Percentiles rank a stretch among this genome's conserved stretches.
Conservation (phyloP, 2,888 invertebrate species). For the Mayetiola destructor region DNA sequence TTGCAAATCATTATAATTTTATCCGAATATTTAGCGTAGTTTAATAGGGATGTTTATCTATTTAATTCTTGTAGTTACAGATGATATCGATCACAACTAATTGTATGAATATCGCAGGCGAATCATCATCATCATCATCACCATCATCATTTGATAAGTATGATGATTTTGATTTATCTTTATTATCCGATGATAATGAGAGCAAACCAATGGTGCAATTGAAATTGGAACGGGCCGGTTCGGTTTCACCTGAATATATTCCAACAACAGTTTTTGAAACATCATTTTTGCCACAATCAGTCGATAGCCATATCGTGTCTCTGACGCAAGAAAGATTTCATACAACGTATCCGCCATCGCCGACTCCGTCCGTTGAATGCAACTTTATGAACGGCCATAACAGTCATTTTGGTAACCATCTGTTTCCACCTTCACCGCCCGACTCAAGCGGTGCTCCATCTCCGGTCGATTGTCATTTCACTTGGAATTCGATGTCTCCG, state of each 20-base stretch:
- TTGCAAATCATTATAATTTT: no score
- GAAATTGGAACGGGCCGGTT: no score
- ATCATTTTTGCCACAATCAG: conserved; percentile 13
- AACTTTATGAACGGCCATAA: conserved; percentile 34
- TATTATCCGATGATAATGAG: conserved; percentile 47
- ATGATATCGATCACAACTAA: no score
- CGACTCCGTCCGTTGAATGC: conserved; percentile 30
- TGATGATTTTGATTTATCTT: conserved; percentile 55
- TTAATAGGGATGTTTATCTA: no score
- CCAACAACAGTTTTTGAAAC: conserved; percentile 24
- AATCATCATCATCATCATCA: conserved; percentile 19
- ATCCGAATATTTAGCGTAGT: no score
- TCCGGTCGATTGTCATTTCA: conserved; percentile 31
- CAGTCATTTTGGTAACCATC: conserved; percentile 34
- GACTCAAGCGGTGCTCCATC: conserved; percentile 43
- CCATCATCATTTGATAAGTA: conserved; percentile 29
- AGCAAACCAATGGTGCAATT: conserved; percentile 23
- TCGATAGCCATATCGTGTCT: no score
- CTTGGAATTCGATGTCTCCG: not conserved
- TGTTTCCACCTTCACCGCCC: conserved; percentile 44
- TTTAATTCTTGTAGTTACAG: no score
- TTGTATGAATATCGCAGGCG: no score
- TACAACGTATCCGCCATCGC: conserved; percentile 24
- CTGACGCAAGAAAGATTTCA: not conserved
- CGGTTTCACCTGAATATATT: conserved; percentile 30